Base-by-base conservation (phyloP, 2,888 invertebrate species). In the Emmelina monodactyla region DNA sequence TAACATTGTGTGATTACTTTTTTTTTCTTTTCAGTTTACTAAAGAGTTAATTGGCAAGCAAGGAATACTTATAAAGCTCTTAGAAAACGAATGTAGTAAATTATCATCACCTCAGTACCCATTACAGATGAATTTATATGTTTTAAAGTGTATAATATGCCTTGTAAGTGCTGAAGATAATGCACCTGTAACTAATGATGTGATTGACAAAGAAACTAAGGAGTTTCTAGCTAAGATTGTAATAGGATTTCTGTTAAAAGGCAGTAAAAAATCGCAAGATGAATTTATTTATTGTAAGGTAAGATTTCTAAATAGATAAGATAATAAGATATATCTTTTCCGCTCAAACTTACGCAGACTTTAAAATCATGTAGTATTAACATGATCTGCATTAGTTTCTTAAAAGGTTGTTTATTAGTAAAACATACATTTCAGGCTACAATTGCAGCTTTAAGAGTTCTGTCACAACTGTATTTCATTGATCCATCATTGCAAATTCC, bases 241-340 rank as follows among this genome's bases (percentile, higher is more conserved):
- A 46, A 44, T 80, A 14, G 59, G 53, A 32, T 66, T 72, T 47
- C 46, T 84, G 28, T 53, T 69, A 53, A 67, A 54, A 38, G 66
- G 69, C 6, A 55, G 53, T 40, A 42, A 46, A 14, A 65, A 61
- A 37, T 49, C 51, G 31, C 61, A 67, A 43, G 76, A 82, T 61
- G 75, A 81, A 42, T 62, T 78, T 47, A 51, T 76, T 28, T 72
- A 76, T 51, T 76, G 69, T 51, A 83, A 83, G 66, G 83, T 83
- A 55, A 51, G 58, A 47, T 32, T 16, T 7, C 15, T 31, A 22
- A 29, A n/a, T 33, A 19, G 28, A 7, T 15, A 33, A 3, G 22
- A 29, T 14, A n/a, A n/a, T n/a, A n/a, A n/a, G n/a, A n/a, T n/a
- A n/a, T n/a, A n/a, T n/a, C n/a, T n/a, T n/a, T n/a, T n/a, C n/a